A percentile compares a stretch with the other conserved stretches of the same genome.
These are phyloP conservation scores for Tricholaema leucomelas DNA, from an alignment of 2,113 vertebrate genomes.

Conservation along the genomic window DNA sequence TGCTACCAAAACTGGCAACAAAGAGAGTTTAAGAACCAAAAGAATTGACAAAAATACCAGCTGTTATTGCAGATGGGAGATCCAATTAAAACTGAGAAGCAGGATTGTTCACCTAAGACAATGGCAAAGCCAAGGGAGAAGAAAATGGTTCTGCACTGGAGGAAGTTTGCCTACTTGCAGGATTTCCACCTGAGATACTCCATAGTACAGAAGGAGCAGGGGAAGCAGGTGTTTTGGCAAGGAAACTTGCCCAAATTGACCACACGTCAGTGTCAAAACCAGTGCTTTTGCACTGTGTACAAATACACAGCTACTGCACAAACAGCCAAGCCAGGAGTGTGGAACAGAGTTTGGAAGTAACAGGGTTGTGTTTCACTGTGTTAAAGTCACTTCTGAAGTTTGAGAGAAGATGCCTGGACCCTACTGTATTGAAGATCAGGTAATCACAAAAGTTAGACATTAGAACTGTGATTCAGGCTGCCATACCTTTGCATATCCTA, in stretches of 20 bases:
- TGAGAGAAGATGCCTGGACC: neutral
- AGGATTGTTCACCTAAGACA: neutral
- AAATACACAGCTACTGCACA: neutral
- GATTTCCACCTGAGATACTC: slow-evolving; percentile 13
- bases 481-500: neutral
- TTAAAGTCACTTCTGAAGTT: neutral
- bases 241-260: neutral
- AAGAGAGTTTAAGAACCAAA: neutral
- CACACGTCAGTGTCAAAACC: neutral
- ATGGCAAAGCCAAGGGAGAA: neutral
- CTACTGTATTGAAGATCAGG: neutral
- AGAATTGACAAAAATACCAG: neutral
- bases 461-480: neutral
- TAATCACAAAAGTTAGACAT: neutral
- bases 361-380: neutral
- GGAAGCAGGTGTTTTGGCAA: neutral
- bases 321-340: neutral
- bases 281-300: neutral
- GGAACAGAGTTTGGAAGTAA: neutral
- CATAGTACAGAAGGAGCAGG: neutral
- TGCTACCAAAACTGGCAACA: neutral
- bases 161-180: neutral
- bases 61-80: neutral
- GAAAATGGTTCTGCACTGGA: neutral
- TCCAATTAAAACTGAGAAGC: neutral